Conservation (phyloP, 2,113 vertebrate genomes). For the Litocranius walleri region DNA sequence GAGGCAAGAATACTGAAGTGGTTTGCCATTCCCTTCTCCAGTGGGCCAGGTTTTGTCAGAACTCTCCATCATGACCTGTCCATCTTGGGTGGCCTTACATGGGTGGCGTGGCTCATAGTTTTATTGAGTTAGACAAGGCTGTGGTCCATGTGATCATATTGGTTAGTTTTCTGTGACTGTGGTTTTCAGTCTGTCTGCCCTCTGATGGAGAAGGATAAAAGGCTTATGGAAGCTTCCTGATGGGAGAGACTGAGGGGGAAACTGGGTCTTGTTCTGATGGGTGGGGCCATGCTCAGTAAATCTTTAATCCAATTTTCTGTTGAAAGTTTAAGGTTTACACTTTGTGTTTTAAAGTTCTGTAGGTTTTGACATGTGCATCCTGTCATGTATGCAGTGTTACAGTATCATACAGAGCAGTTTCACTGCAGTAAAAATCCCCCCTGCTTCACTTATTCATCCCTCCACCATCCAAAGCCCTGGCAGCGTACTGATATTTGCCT, state of each 20-base stretch:
- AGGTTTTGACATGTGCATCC: not conserved
- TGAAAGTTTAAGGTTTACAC: not conserved
- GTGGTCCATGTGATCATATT: not conserved
- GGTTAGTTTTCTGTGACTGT: not conserved
- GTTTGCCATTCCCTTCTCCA: not conserved
- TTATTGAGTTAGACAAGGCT: not conserved
- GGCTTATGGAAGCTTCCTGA: not conserved
- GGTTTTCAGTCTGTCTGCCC: not conserved
- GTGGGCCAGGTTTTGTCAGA: not conserved
- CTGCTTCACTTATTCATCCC: not conserved
- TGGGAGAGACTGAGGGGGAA: not conserved
- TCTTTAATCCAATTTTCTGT: not conserved
- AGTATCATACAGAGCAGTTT: not conserved
- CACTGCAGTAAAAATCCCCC: not conserved
- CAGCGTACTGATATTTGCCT: not conserved
- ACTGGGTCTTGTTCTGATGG: not conserved
- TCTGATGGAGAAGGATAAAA: not conserved
- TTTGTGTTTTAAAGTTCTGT: not conserved
- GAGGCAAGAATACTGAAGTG: not conserved
- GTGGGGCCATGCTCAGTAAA: not conserved
- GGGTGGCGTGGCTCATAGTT: not conserved
- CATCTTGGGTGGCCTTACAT: not conserved
- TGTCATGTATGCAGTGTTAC: not conserved
- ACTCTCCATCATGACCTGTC: not conserved
- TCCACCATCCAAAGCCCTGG: not conserved